A percentile compares a stretch with the other conserved stretches of the same genome.
phyloP scores from a whole-genome alignment of 2,888 invertebrate species.

The Prosapia bicincta region DNA sequence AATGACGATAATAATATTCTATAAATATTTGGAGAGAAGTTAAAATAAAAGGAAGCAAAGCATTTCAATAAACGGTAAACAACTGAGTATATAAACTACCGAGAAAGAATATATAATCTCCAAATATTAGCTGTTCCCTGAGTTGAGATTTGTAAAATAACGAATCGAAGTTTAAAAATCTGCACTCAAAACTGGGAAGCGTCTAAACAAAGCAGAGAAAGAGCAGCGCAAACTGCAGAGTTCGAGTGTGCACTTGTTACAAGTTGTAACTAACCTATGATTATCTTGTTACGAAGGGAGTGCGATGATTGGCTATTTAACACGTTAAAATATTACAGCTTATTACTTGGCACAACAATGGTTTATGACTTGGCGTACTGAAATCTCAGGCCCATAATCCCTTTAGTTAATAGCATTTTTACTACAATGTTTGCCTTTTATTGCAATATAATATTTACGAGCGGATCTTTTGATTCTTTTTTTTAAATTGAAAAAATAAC shows the following conservation, averaged over 20 bases:
- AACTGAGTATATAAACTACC: no score
- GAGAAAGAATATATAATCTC: no score
- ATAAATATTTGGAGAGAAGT: no score
- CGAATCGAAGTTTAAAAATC: no score
- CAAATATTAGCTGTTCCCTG: no score
- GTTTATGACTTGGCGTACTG: not conserved
- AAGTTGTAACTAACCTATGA: not conserved
- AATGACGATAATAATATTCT: no score
- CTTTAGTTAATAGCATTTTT: not conserved
- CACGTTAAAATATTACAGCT: not conserved
- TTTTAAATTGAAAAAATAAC: not conserved
- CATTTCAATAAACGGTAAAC: no score
- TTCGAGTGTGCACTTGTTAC: not conserved
- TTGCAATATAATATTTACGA: not conserved
- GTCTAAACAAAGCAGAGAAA: no score
- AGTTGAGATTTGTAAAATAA: no score
- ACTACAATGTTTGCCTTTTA: not conserved
- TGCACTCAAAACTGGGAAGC: no score
- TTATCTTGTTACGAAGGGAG: not conserved
- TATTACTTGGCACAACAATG: not conserved
- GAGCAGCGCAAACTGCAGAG: not conserved
- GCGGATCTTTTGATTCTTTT: not conserved
- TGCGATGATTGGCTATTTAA: constrained; percentile 2
- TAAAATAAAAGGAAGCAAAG: no score
- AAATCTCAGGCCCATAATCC: not conserved